Evolutionary conservation across 1,140 invertebrate species (phyloP), one percentile per base, ranked within the genome.

Genomic region (Drosophila santomea): DNA sequence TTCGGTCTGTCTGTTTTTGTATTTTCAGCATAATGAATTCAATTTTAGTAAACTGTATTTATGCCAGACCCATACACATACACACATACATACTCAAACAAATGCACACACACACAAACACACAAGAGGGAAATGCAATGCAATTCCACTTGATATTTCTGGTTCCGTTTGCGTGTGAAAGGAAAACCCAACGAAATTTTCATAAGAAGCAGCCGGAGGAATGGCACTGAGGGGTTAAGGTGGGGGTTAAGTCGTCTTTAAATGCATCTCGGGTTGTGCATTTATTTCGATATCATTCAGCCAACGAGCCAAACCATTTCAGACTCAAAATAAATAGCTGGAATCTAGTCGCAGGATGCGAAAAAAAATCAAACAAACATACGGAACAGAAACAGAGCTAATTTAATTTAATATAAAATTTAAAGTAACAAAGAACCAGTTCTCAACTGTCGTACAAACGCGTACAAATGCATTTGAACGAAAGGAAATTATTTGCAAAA

Each of bases 1-100:
- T 45, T 59, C 32, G 50, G 20, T 59, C 14, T 32, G 44, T 55
- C 15, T 62, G 45, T 61, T 72, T 69, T 66, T 67, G 36, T 76
- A 67, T 76, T 76, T 67, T 39, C 50, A 55, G 73, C 54, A 76
- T 76, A 76, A 76, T 76, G 61, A 76, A 76, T 76, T 76, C 73
- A 75, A 74, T 74, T 74, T 74, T 44, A 38, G 57, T 56, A 63
- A 74, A 74, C 68, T 72, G 57, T 41, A 73, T 59, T 60, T 52
- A 69, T 72, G 52, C 41, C 52, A 56, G 47, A 32, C 62, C 50
- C 12, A 66, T 20, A 55, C 11, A 28, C 3, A 28, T 23, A 28
- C 14, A 15, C 45, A 28, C 7, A n/a, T 14, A 4, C 14, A 28
- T 14, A 38, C 12, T 36, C 35, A 36, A 8, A 38, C 36, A 38